A percentile compares a stretch with the other conserved stretches of the same genome.
Conservation (phyloP, 2,113 vertebrate species). For the Calonectris borealis region DNA sequence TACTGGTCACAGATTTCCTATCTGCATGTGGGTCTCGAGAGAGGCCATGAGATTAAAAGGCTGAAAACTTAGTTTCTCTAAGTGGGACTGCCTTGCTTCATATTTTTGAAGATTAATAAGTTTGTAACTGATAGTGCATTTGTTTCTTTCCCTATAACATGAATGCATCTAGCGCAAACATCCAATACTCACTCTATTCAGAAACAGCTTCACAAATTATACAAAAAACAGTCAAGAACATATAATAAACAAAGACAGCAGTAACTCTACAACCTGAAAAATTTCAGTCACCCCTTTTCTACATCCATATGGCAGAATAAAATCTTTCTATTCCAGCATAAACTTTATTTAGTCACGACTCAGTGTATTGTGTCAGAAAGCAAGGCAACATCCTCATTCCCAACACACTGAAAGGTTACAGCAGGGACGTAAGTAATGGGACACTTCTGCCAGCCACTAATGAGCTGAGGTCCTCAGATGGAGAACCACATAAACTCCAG, state of each 20-base stretch:
- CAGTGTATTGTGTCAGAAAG: not conserved
- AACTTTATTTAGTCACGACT: not conserved
- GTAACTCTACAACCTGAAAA: not conserved
- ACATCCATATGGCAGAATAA: not conserved
- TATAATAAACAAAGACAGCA: not conserved
- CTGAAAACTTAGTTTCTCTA: not conserved
- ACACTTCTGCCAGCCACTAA: not conserved
- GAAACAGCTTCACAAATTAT: not conserved
- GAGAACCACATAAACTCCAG: not conserved
- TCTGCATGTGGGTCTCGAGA: not conserved
- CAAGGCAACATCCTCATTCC: not conserved
- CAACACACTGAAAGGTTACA: not conserved
- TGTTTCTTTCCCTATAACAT: not conserved
- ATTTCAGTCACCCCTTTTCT: not conserved
- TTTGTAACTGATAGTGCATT: not conserved
- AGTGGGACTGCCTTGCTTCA: not conserved
- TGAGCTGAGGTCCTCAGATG: not conserved
- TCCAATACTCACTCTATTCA: not conserved
- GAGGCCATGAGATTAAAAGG: not conserved
- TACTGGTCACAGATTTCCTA: not conserved
- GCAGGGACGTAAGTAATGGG: not conserved
- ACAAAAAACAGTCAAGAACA: not conserved
- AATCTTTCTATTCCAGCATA: not conserved
- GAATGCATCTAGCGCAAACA: not conserved
- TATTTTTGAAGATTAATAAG: not conserved